Percentiles rank a stretch among this genome's conserved stretches.
These are phyloP conservation scores for Elysia chlorotica DNA, from an alignment of 1,140 invertebrate species.

Conservation along the genomic window DNA sequence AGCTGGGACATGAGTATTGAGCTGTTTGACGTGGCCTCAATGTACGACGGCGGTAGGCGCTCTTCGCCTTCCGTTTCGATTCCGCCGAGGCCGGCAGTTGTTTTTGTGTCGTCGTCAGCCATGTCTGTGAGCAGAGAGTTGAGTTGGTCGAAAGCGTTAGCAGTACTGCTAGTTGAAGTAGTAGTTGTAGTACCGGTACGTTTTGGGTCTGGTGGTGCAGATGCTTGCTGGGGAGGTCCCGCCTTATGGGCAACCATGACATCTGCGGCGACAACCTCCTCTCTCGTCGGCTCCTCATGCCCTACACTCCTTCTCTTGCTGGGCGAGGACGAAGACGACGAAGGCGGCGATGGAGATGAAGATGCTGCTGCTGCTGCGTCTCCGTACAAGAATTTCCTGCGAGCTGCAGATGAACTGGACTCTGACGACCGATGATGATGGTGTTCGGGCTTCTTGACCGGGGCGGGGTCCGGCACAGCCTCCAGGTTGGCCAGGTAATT, in stretches of 20 bases:
- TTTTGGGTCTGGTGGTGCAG: neutral
- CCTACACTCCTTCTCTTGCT: neutral
- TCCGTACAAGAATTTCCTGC: constrained; percentile 15
- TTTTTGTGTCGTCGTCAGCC: neutral
- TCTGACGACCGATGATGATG: neutral
- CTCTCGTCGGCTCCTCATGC: neutral
- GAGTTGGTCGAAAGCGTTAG: neutral
- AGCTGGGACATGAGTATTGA: constrained; percentile 20
- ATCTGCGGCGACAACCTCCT: neutral
- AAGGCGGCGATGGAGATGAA: neutral
- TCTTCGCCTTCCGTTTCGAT: constrained; percentile 27
- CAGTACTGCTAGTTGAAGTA: neutral
- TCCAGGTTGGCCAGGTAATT: constrained; percentile 36
- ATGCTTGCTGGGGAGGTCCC: neutral
- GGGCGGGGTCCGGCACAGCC: neutral
- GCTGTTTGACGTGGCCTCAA: constrained; percentile 21
- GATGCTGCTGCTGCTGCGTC: neutral
- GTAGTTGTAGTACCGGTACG: neutral
- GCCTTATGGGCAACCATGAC: neutral
- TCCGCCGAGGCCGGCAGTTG: constrained; percentile 29
- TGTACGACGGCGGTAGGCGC: constrained; percentile 26
- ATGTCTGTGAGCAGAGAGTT: neutral
- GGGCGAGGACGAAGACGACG: neutral
- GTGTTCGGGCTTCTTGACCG: neutral
- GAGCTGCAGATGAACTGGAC: neutral